These are phyloP conservation scores for Eptesicus fuscus DNA, from an alignment of 2,113 vertebrate genomes.

Conservation along the genomic window DNA sequence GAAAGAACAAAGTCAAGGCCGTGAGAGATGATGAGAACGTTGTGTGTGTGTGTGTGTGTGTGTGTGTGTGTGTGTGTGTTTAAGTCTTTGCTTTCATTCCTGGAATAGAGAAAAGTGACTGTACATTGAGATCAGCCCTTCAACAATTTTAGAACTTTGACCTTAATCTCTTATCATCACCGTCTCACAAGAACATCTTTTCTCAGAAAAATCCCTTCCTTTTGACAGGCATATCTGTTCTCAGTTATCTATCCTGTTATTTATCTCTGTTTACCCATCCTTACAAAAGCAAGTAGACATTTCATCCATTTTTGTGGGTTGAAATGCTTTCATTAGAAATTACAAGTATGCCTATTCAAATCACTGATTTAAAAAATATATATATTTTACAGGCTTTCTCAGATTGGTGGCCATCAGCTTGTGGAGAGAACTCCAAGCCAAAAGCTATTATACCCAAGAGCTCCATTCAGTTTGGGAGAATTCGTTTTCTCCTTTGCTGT, in stretches of 20 bases:
- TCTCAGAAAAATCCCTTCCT: neutral
- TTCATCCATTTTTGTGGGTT: neutral
- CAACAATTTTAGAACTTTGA: neutral
- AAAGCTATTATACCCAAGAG: neutral
- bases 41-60: no score
- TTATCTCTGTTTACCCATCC: neutral
- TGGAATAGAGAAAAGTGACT: neutral
- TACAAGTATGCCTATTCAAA: neutral
- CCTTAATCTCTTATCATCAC: neutral
- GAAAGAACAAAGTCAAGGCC: slow-evolving; percentile 31
- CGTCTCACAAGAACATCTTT: neutral
- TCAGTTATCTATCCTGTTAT: neutral
- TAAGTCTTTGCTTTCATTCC: slow-evolving; percentile 21
- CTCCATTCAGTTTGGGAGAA: neutral
- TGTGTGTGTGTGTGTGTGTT: neutral
- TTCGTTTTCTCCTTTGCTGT: neutral
- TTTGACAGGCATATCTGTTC: neutral
- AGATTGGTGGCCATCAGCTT: neutral
- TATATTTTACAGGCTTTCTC: neutral
- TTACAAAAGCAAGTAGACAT: neutral
- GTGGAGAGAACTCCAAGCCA: neutral
- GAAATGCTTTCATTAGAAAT: slow-evolving; percentile 4
- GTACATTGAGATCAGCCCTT: neutral
- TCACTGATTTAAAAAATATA: neutral
- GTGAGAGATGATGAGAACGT: neutral